A percentile compares a stretch with the other conserved stretches of the same genome.
These are phyloP conservation scores for Orchestes rusci DNA, from an alignment of 2,888 invertebrate species.

Conservation along the genomic window DNA sequence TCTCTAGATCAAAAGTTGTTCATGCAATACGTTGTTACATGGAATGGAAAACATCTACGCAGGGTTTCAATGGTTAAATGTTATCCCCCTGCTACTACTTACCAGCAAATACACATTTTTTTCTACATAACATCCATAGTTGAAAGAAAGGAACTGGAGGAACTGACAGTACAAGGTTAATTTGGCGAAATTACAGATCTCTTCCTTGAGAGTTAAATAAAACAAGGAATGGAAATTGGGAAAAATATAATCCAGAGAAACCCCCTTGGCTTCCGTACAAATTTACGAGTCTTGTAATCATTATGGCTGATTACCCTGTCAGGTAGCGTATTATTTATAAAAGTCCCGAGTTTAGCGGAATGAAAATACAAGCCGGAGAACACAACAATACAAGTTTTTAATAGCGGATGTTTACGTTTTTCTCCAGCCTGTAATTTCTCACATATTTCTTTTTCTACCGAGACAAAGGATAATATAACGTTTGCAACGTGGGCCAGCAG, in stretches of 20 bases:
- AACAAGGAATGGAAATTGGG: too few species aligned
- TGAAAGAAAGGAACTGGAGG: too few species aligned
- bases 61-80: too few species aligned
- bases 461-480: conserved; percentile 32
- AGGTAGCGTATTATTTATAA: conserved; percentile 16
- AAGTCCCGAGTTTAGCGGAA: conserved; percentile 11
- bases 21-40: too few species aligned
- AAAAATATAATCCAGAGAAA: conserved; percentile 9
- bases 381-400: conserved; percentile 19
- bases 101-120: too few species aligned
- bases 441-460: conserved; percentile 37
- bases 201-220: too few species aligned
- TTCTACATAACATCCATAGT: too few species aligned
- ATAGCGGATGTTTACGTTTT: conserved; percentile 30
- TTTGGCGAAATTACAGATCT: too few species aligned
- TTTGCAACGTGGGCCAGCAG: conserved; percentile 31
- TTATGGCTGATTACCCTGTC: conserved; percentile 19
- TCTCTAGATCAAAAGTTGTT: too few species aligned
- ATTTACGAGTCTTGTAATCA: conserved; percentile 16
- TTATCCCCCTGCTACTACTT: too few species aligned
- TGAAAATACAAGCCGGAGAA: conserved; percentile 7
- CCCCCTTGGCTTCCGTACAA: conserved; percentile 2
- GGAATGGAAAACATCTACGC: too few species aligned
- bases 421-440: conserved; percentile 35
- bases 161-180: too few species aligned